Conservation (phyloP, 2,797 vertebrate species). For the Sebastes reedi region DNA sequence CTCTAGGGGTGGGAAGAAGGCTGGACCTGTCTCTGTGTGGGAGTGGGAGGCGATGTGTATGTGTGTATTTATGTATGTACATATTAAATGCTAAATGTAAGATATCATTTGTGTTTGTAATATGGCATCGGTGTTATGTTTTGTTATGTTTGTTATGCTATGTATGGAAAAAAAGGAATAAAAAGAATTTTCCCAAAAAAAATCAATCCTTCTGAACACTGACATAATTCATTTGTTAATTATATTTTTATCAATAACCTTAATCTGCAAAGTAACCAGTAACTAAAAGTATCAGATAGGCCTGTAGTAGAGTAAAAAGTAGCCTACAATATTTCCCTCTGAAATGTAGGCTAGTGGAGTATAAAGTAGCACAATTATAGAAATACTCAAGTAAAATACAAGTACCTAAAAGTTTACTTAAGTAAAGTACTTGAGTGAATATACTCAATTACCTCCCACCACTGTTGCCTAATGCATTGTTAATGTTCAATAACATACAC, state of each 20-base stretch:
- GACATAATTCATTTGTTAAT: not conserved
- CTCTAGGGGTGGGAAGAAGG: too few relatives aligned
- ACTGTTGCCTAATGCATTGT: not conserved
- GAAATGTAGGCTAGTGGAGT: not conserved
- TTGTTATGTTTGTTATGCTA: too few relatives aligned
- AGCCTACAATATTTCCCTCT: not conserved
- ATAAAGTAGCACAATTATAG: not conserved
- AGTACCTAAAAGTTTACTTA: not conserved
- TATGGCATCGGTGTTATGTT: too few relatives aligned
- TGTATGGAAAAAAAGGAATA: too few relatives aligned
- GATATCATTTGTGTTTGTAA: too few relatives aligned
- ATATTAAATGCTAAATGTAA: too few relatives aligned
- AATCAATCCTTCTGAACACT: not conserved
- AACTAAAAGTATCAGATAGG: not conserved
- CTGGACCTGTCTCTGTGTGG: too few relatives aligned
- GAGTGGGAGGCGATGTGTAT: too few relatives aligned
- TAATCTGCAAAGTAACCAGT: not conserved
- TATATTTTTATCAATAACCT: not conserved
- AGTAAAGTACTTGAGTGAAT: not conserved
- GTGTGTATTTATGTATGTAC: too few relatives aligned
- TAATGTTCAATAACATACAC: not conserved
- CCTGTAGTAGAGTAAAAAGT: not conserved
- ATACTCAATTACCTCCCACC: too few relatives aligned
- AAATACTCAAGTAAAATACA: not conserved
- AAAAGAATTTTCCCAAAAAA: too few relatives aligned